These are phyloP conservation scores for Eleginops maclovinus DNA, from an alignment of 2,113 vertebrate genomes.

Conservation along the genomic window DNA sequence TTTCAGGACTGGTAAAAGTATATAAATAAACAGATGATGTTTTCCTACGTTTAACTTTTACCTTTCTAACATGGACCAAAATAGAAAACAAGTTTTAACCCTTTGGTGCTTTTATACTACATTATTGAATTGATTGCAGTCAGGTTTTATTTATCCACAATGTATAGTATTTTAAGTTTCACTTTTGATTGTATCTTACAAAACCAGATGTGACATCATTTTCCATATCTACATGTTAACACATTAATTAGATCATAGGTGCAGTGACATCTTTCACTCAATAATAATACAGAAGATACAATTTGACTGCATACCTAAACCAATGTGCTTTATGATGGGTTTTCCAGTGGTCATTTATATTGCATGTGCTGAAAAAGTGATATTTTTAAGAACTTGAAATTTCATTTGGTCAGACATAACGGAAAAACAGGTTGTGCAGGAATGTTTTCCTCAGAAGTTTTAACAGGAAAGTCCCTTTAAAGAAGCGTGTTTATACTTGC, in stretches of 20 bases:
- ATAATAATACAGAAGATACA: background rate
- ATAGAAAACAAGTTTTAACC: background rate
- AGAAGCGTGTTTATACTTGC: slow-evolving; percentile 48
- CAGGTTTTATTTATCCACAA: background rate
- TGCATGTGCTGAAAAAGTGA: background rate
- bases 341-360: too few species aligned
- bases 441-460: slow-evolving; percentile 28
- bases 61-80: background rate
- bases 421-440: slow-evolving; percentile 20
- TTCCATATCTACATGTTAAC: background rate
- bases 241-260: background rate
- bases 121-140: background rate
- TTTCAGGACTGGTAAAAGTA: background rate
- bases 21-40: background rate
- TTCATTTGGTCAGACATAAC: slow-evolving; percentile 13
- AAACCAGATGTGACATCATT: background rate
- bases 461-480: slow-evolving; percentile 47
- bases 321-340: background rate
- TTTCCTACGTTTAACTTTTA: background rate
- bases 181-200: background rate
- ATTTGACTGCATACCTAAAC: background rate
- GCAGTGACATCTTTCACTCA: background rate
- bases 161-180: background rate
- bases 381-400: background rate
- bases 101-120: background rate